phyloP scores from a whole-genome alignment of 2,888 invertebrate genomes.

The Crepidodera aurea region DNA sequence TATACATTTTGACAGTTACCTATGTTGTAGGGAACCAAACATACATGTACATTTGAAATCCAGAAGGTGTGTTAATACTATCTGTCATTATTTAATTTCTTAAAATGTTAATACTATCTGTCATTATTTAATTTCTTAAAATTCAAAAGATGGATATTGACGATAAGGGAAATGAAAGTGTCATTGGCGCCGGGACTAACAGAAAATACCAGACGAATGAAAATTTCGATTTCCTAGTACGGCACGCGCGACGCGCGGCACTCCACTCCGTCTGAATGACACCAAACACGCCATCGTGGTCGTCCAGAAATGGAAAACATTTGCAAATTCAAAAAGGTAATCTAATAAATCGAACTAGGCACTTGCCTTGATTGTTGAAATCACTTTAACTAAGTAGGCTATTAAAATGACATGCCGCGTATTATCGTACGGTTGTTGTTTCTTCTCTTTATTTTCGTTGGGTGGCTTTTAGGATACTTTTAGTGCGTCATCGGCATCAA shows the following conservation, averaged over 20 bases:
- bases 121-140: too few relatives aligned
- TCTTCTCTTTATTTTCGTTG: too few relatives aligned
- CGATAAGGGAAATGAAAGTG: too few relatives aligned
- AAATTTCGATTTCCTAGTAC: background rate
- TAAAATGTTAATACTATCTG: too few relatives aligned
- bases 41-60: too few relatives aligned
- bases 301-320: constrained; percentile 60
- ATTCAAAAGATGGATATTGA: too few relatives aligned
- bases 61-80: too few relatives aligned
- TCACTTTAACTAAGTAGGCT: constrained; percentile 41
- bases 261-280: constrained; percentile 45
- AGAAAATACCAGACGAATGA: background rate
- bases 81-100: too few relatives aligned
- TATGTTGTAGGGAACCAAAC: too few relatives aligned
- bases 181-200: background rate
- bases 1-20: too few relatives aligned
- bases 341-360: constrained; percentile 38
- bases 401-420: constrained; percentile 25
- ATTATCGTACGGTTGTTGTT: background rate
- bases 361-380: constrained; percentile 47
- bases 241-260: constrained; percentile 2
- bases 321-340: constrained; percentile 61
- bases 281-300: constrained; percentile 52
- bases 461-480: too few relatives aligned
- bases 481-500: background rate